These are phyloP conservation scores for Pogonophryne albipinna DNA, from an alignment of 2,797 vertebrate genomes.

Conservation along the genomic window DNA sequence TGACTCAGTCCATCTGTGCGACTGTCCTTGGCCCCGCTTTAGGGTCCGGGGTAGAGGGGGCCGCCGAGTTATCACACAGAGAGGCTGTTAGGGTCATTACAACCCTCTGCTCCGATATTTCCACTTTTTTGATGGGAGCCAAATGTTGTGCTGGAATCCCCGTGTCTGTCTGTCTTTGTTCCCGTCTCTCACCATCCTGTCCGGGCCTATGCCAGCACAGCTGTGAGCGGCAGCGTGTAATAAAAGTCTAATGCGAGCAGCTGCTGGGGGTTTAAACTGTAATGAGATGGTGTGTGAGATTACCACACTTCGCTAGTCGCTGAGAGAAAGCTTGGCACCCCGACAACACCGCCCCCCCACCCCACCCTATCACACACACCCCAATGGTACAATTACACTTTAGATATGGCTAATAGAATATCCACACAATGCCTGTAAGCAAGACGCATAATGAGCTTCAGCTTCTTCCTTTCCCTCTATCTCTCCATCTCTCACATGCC, in stretches of 20 bases:
- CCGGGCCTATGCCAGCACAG: slow-evolving; percentile 82
- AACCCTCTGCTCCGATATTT: slow-evolving; percentile 77
- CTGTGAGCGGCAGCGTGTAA: slow-evolving; percentile 86
- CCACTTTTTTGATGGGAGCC: slow-evolving; percentile 80
- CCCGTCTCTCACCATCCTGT: slow-evolving; percentile 82
- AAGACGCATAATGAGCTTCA: slow-evolving; percentile 80
- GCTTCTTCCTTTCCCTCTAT: slow-evolving; percentile 57
- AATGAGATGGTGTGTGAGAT: slow-evolving; percentile 89
- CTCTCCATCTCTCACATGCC: slow-evolving; percentile 54
- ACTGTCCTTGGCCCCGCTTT: slow-evolving; percentile 80
- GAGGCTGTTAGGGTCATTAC: slow-evolving; percentile 84
- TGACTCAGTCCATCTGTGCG: slow-evolving; percentile 81
- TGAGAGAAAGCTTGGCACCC: slow-evolving; percentile 82
- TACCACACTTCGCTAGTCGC: slow-evolving; percentile 84
- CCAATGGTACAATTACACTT: slow-evolving; percentile 85
- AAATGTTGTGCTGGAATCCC: slow-evolving; percentile 83
- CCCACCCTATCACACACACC: slow-evolving; percentile 18
- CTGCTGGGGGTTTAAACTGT: slow-evolving; percentile 86
- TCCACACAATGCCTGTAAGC: slow-evolving; percentile 82
- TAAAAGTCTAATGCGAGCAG: slow-evolving; percentile 88
- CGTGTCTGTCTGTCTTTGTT: slow-evolving; percentile 82
- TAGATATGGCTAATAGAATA: slow-evolving; percentile 86
- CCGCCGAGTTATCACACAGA: slow-evolving; percentile 74
- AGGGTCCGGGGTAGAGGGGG: slow-evolving; percentile 59
- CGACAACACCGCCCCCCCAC: slow-evolving; percentile 65